Conservation (phyloP, 2,888 invertebrate genomes). For the Sarcophaga caerulescens region DNA sequence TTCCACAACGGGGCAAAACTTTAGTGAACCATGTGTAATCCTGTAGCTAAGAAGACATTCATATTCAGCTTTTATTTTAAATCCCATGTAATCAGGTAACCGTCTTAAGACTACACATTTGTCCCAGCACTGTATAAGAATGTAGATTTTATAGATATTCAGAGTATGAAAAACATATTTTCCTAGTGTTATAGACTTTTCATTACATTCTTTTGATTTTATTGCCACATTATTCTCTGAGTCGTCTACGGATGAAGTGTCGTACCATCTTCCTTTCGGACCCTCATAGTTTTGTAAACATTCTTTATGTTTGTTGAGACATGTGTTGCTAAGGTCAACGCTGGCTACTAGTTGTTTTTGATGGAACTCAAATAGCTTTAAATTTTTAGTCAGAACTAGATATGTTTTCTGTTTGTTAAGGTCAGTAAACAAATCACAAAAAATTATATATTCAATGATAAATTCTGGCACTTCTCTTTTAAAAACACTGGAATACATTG, state of each 20-base stretch:
- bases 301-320: slow-evolving; percentile 55
- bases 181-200: slow-evolving; percentile 71
- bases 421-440: slow-evolving; percentile 64
- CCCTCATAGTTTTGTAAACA: slow-evolving; percentile 71
- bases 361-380: slow-evolving; percentile 75
- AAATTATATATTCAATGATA: slow-evolving; percentile 60
- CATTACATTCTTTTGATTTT: background rate
- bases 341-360: slow-evolving; percentile 73
- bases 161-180: slow-evolving; percentile 75
- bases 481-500: slow-evolving; percentile 54
- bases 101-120: slow-evolving; percentile 73
- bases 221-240: background rate
- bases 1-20: slow-evolving; percentile 73
- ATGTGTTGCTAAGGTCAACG: slow-evolving; percentile 72
- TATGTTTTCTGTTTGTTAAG: slow-evolving; percentile 58
- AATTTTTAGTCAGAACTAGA: slow-evolving; percentile 72
- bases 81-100: slow-evolving; percentile 54
- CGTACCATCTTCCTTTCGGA: slow-evolving; percentile 68
- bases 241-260: background rate
- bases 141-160: slow-evolving; percentile 70
- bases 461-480: slow-evolving; percentile 67
- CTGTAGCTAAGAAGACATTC: slow-evolving; percentile 71
- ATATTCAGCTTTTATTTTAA: slow-evolving; percentile 71
- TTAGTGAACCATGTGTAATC: slow-evolving; percentile 70
- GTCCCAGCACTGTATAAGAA: slow-evolving; percentile 77